phyloP scores from a whole-genome alignment of 2,888 invertebrate species.

The Camponotus fellah region DNA sequence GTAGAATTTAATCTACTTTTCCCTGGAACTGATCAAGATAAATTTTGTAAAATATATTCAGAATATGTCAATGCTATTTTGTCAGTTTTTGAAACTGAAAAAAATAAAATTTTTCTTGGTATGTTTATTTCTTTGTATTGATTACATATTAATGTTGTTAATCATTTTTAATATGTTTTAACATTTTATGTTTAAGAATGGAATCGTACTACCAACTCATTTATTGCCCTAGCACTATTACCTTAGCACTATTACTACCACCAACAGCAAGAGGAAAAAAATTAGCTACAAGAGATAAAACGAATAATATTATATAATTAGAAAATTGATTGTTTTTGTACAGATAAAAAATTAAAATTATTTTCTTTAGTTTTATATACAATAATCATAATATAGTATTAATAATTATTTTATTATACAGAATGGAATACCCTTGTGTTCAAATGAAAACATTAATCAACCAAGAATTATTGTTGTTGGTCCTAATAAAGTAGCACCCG shows the following conservation, averaged over 20 bases:
- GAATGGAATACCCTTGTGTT: not conserved
- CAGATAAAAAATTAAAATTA: not conserved
- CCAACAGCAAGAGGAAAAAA: slow-evolving; percentile 15
- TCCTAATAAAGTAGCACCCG: slow-evolving; percentile 13
- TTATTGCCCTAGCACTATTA: slow-evolving; percentile 10
- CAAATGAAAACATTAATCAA: not conserved
- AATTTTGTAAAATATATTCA: not conserved
- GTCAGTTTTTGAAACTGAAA: not conserved
- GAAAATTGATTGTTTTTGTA: slow-evolving; percentile 5
- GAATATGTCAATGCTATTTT: not conserved
- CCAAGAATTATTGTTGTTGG: slow-evolving; percentile 3
- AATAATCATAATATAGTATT: not conserved
- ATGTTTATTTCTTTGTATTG: not conserved
- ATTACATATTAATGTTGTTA: no score
- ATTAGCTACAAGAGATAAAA: slow-evolving; percentile 2
- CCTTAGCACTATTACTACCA: no score
- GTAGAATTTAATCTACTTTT: slow-evolving; percentile 4
- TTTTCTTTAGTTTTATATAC: not conserved
- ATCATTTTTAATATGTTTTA: not conserved
- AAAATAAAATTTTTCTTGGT: not conserved
- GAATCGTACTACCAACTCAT: not conserved
- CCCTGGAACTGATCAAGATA: not conserved
- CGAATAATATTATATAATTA: not conserved
- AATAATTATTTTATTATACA: not conserved
- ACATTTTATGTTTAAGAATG: not conserved